phyloP scores from a whole-genome alignment of 2,797 vertebrate genomes.

The Falco peregrinus region DNA sequence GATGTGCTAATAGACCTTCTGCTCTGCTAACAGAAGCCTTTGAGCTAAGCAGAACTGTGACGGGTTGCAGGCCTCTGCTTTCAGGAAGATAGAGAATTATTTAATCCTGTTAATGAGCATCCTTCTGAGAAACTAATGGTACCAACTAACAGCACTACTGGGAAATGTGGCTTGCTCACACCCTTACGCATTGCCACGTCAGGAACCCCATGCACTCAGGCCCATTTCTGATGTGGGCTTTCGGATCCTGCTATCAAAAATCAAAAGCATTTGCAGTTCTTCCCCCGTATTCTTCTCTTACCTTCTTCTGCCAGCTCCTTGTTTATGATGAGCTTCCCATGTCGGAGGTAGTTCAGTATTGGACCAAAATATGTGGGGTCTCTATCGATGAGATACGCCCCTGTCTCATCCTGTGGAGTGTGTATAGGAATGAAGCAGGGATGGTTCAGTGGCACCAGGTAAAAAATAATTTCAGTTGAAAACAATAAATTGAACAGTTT shows the following conservation, averaged over 20 bases:
- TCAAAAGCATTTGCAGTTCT: background rate
- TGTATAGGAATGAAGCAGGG: background rate
- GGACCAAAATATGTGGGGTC: constrained; percentile 95
- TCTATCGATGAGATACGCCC: constrained; percentile 94
- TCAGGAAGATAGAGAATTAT: background rate
- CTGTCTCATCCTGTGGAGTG: constrained; percentile 86
- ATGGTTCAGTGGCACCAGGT: background rate
- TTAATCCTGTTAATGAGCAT: background rate
- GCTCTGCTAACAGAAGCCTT: background rate
- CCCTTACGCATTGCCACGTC: rapidly evolving
- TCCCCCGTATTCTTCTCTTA: constrained; percentile 48
- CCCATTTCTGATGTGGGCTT: background rate
- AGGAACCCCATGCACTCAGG: rapidly evolving
- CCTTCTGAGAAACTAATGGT: background rate
- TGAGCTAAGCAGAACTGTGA: background rate
- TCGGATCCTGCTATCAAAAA: background rate
- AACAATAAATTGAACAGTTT: background rate
- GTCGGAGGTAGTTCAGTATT: constrained; percentile 94
- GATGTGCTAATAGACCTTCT: background rate
- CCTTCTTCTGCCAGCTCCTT: constrained; percentile 95
- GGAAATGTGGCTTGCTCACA: background rate
- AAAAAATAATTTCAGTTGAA: background rate
- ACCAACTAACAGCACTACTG: background rate
- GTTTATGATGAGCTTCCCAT: constrained; percentile 94
- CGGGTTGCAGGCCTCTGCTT: background rate